These are phyloP conservation scores for Trichomycterus rosablanca DNA, from an alignment of 2,113 vertebrate genomes.

Conservation along the genomic window DNA sequence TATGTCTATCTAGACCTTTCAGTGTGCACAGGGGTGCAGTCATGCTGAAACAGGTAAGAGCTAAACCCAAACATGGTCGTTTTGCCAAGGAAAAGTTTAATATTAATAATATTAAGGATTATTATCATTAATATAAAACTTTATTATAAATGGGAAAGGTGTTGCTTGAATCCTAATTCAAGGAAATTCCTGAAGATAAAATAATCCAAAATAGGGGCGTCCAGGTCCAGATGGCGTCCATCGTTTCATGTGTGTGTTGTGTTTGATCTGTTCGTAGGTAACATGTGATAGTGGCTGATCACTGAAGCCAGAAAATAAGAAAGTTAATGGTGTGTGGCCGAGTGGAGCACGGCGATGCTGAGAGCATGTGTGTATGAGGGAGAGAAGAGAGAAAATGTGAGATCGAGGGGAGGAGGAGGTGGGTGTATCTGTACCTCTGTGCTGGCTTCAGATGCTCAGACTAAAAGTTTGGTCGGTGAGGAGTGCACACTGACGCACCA, in stretches of 20 bases:
- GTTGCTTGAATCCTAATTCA: neutral
- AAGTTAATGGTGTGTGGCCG: neutral
- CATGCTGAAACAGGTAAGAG: too few species aligned
- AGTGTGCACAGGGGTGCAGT: too few species aligned
- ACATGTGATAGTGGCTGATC: neutral
- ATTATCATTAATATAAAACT: neutral
- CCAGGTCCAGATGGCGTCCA: neutral
- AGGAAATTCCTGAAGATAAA: neutral
- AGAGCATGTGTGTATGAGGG: neutral
- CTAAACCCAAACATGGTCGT: neutral
- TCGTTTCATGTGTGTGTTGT: neutral
- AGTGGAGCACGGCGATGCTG: neutral
- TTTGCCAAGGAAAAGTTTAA: neutral
- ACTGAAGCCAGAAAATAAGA: neutral
- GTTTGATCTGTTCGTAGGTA: neutral
- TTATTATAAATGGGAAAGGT: too few species aligned
- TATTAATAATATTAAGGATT: neutral
- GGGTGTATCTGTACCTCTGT: neutral
- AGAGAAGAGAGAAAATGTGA: neutral
- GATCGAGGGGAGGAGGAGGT: neutral
- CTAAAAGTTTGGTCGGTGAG: conserved; percentile 32
- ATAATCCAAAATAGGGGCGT: neutral
- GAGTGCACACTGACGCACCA: neutral
- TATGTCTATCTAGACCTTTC: too few species aligned
- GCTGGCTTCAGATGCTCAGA: conserved; percentile 22